Conservation (phyloP, 2,888 invertebrate species). For the Leptodirus hochenwartii region DNA sequence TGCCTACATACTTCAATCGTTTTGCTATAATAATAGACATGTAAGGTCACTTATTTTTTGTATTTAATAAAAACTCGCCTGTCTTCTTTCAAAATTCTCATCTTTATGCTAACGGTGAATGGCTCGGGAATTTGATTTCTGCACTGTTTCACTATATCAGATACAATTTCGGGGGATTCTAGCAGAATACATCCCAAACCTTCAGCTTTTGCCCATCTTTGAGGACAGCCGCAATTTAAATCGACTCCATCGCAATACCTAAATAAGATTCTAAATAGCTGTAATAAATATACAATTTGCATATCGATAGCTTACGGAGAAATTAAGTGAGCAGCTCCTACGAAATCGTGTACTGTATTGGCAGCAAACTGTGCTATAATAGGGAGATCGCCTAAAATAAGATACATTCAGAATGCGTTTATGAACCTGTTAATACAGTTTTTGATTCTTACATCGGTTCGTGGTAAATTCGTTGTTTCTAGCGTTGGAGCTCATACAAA, state of each 20-base stretch:
- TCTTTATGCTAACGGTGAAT: conserved; percentile 84
- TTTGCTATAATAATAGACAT: conserved; percentile 24
- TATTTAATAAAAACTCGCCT: conserved; percentile 21
- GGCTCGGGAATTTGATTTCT: conserved; percentile 47
- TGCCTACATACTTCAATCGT: conserved; percentile 67
- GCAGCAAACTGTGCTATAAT: conserved; percentile 92
- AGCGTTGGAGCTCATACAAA: conserved; percentile 74
- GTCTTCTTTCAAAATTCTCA: conserved; percentile 58
- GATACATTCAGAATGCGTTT: conserved; percentile 7
- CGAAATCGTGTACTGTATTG: conserved; percentile 63
- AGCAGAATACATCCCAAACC: conserved; percentile 78
- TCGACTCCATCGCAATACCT: conserved; percentile 83
- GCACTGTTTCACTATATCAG: conserved; percentile 62
- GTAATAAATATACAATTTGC: conserved; percentile 6
- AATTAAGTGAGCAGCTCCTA: conserved; percentile 67
- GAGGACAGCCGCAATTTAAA: conserved; percentile 95
- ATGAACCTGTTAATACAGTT: conserved; percentile 4
- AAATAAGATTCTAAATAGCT: conserved; percentile 10
- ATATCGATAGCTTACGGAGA: conserved; percentile 39
- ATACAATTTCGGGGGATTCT: conserved; percentile 63
- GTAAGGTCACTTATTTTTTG: not conserved
- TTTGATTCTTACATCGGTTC: conserved; percentile 26
- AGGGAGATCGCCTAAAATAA: conserved; percentile 51
- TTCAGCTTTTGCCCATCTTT: conserved; percentile 83
- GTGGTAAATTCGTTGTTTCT: conserved; percentile 68